phyloP scores from a whole-genome alignment of 2,888 invertebrate genomes.

The Chouioia cunea region DNA sequence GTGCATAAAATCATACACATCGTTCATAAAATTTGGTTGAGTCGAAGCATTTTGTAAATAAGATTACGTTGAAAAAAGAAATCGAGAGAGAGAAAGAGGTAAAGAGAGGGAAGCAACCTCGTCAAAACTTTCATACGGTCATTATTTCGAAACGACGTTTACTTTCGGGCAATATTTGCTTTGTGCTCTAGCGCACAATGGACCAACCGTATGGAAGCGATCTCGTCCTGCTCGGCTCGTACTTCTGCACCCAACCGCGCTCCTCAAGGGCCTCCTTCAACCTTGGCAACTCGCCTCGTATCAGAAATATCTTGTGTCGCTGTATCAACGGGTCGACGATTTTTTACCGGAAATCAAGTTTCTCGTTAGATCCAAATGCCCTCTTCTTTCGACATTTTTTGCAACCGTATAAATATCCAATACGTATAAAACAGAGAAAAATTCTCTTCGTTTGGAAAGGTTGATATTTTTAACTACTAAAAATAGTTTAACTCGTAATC shows the following conservation, averaged over 20 bases:
- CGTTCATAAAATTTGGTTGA: slow-evolving; percentile 30
- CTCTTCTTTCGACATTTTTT: too few relatives aligned
- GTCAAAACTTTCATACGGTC: slow-evolving; percentile 39
- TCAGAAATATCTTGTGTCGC: slow-evolving; percentile 61
- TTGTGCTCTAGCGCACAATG: slow-evolving; percentile 22
- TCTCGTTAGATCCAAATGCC: too few relatives aligned
- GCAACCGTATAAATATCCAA: too few relatives aligned
- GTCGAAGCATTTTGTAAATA: slow-evolving; percentile 30
- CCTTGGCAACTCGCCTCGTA: slow-evolving; percentile 63
- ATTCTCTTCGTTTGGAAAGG: too few relatives aligned
- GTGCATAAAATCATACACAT: neutral
- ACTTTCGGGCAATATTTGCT: slow-evolving; percentile 33
- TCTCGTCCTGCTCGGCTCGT: slow-evolving; percentile 61
- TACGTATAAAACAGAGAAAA: too few relatives aligned
- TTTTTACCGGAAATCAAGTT: neutral
- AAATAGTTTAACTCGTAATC: too few relatives aligned
- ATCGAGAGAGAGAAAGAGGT: too few relatives aligned
- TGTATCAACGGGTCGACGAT: slow-evolving; percentile 42
- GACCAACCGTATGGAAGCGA: slow-evolving; percentile 61
- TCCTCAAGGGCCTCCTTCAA: slow-evolving; percentile 59
- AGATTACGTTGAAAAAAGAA: slow-evolving; percentile 37
- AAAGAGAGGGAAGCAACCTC: slow-evolving; percentile 5
- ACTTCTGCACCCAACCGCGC: slow-evolving; percentile 64
- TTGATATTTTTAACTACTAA: too few relatives aligned
- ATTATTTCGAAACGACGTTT: slow-evolving; percentile 30